Conservation (phyloP, 2,888 invertebrate genomes). For the Venustoraphidia nigricollis region DNA sequence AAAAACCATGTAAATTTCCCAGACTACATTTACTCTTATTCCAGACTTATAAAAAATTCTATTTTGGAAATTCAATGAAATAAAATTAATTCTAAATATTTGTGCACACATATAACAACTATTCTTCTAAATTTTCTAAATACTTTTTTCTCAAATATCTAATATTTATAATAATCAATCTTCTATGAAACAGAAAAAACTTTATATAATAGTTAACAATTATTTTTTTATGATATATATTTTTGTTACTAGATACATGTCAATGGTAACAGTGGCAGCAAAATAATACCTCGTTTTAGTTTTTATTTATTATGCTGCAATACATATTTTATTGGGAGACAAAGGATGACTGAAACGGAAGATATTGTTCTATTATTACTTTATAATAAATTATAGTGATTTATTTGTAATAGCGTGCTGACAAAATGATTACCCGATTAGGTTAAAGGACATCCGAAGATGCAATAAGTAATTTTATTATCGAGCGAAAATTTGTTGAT, state of each 20-base stretch:
- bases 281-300: not conserved
- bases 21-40: too few relatives aligned
- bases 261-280: not conserved
- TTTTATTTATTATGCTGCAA: not conserved
- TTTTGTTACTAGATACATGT: not conserved
- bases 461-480: too few relatives aligned
- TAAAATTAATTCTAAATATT: conserved; percentile 12
- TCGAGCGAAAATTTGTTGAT: too few relatives aligned
- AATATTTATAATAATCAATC: conserved; percentile 2
- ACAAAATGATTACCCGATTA: too few relatives aligned
- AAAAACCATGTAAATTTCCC: too few relatives aligned
- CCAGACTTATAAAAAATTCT: too few relatives aligned
- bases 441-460: too few relatives aligned
- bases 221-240: not conserved
- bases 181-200: conserved; percentile 1
- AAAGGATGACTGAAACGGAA: too few relatives aligned
- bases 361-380: too few relatives aligned
- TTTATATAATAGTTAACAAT: conserved; percentile 1
- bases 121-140: conserved; percentile 12
- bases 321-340: not conserved
- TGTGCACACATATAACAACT: conserved; percentile 27
- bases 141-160: conserved; percentile 11
- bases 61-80: not conserved
- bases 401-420: too few relatives aligned
- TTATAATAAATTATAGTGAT: too few relatives aligned